phyloP scores from a whole-genome alignment of 2,888 invertebrate species.

The Melanargia galathea region DNA sequence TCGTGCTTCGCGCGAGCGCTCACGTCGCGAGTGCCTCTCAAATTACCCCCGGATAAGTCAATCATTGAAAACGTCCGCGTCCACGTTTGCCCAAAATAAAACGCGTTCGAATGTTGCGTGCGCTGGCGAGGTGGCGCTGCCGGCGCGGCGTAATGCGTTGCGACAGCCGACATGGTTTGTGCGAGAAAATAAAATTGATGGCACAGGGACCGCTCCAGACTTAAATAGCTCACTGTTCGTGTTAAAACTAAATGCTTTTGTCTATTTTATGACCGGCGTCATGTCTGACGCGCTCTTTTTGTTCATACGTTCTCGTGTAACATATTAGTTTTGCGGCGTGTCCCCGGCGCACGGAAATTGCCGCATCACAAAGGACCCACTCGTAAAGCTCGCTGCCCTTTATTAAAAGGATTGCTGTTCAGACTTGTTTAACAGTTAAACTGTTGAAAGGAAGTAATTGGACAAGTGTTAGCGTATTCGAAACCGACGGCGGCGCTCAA shows the following conservation, averaged over 20 bases:
- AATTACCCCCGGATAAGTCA: conserved; percentile 82
- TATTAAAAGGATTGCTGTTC: conserved; percentile 61
- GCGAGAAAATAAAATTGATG: conserved; percentile 82
- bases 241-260: conserved; percentile 77
- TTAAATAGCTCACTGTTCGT: conserved; percentile 77
- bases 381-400: conserved; percentile 51
- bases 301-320: conserved; percentile 67
- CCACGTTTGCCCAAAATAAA: conserved; percentile 73
- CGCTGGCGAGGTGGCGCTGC: conserved; percentile 71
- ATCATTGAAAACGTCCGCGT: conserved; percentile 79
- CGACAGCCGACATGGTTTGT: conserved; percentile 81
- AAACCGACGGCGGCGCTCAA: conserved; percentile 64
- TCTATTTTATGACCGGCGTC: conserved; percentile 77
- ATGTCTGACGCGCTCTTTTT: conserved; percentile 55
- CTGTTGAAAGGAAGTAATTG: conserved; percentile 70
- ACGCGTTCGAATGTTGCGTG: conserved; percentile 77
- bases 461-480: conserved; percentile 68
- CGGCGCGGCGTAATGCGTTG: conserved; percentile 74
- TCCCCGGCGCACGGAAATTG: conserved; percentile 68
- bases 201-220: conserved; percentile 71
- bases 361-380: conserved; percentile 60
- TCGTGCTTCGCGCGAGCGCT: conserved; percentile 43
- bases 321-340: conserved; percentile 72
- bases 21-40: conserved; percentile 70
- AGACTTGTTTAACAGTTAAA: conserved; percentile 60